Evolutionary conservation across 2,113 vertebrate genomes (phyloP).

Genomic region (Dunckerocampus dactyliophorus): DNA sequence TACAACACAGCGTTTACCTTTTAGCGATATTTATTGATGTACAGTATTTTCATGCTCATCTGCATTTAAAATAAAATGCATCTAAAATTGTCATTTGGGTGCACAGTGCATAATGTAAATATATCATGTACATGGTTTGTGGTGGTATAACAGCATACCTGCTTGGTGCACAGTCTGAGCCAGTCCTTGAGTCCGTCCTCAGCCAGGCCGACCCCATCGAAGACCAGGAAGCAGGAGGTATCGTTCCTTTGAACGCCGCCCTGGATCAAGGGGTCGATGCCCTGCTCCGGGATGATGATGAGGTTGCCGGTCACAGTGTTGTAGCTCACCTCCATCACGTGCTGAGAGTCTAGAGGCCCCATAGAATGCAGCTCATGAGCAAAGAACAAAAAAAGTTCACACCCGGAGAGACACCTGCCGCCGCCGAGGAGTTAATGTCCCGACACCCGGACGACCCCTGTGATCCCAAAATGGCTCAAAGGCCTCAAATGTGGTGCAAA

Average conservation of each 20-base stretch:
- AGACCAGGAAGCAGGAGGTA: slow-evolving; percentile 79
- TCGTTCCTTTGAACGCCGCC: slow-evolving; percentile 26
- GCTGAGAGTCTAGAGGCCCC: slow-evolving; percentile 79
- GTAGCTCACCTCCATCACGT: slow-evolving; percentile 82
- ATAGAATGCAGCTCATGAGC: slow-evolving; percentile 25
- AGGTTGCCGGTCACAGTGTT: slow-evolving; percentile 79
- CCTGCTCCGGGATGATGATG: slow-evolving; percentile 71
- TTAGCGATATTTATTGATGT: too few species aligned
- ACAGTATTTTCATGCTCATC: too few species aligned
- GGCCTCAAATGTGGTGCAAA: slow-evolving; percentile 19
- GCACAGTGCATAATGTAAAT: not conserved
- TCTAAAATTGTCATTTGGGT: too few species aligned
- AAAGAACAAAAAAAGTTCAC: slow-evolving; percentile 19
- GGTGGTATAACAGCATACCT: slow-evolving; percentile 68
- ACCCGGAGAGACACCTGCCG: slow-evolving; percentile 38
- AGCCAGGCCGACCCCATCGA: slow-evolving; percentile 84
- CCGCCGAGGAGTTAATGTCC: slow-evolving; percentile 42
- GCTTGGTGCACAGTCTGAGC: slow-evolving; percentile 87
- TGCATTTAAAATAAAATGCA: too few species aligned
- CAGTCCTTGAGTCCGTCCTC: slow-evolving; percentile 89
- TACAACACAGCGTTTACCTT: not conserved
- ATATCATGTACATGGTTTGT: not conserved
- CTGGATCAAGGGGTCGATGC: slow-evolving; percentile 52
- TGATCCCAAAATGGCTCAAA: slow-evolving; percentile 26
- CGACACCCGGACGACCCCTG: slow-evolving; percentile 27